These are phyloP conservation scores for Catocala fraxini DNA, from an alignment of 2,888 invertebrate genomes.

Conservation along the genomic window DNA sequence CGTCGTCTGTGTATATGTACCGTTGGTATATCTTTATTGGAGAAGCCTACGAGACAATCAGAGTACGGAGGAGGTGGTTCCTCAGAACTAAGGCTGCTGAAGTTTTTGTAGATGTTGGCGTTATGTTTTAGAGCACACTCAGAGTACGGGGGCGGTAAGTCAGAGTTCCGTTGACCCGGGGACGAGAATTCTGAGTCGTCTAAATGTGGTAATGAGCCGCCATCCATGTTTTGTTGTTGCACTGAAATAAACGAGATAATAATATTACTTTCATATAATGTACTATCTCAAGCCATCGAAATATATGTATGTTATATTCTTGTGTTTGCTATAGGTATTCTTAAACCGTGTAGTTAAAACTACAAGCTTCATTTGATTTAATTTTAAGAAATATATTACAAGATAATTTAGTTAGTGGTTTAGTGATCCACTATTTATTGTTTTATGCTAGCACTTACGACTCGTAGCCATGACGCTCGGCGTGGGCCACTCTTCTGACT, in stretches of 20 bases:
- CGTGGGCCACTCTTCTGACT: conserved; percentile 61
- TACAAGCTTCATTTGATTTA: no score
- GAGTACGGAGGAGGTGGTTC: conserved; percentile 78
- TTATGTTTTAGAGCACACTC: conserved; percentile 50
- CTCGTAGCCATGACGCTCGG: conserved; percentile 68
- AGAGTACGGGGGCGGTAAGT: conserved; percentile 73
- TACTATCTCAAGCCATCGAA: no score
- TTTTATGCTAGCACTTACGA: conserved; percentile 58
- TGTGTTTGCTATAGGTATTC: no score
- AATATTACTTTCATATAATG: neutral
- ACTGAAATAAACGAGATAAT: conserved; percentile 41
- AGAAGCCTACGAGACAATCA: conserved; percentile 64
- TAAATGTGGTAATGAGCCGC: conserved; percentile 14
- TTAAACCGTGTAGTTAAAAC: no score
- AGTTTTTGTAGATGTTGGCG: conserved; percentile 6
- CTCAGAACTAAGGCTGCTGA: conserved; percentile 42
- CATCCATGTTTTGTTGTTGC: conserved; percentile 36
- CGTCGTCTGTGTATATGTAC: conserved; percentile 53
- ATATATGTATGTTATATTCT: no score
- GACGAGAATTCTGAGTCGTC: conserved; percentile 37
- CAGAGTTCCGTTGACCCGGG: conserved; percentile 43
- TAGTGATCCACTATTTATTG: no score
- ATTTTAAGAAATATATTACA: no score
- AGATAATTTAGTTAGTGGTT: no score
- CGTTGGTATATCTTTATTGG: conserved; percentile 58